phyloP scores from a whole-genome alignment of 2,888 invertebrate species.

The Yponomeuta cagnagella region DNA sequence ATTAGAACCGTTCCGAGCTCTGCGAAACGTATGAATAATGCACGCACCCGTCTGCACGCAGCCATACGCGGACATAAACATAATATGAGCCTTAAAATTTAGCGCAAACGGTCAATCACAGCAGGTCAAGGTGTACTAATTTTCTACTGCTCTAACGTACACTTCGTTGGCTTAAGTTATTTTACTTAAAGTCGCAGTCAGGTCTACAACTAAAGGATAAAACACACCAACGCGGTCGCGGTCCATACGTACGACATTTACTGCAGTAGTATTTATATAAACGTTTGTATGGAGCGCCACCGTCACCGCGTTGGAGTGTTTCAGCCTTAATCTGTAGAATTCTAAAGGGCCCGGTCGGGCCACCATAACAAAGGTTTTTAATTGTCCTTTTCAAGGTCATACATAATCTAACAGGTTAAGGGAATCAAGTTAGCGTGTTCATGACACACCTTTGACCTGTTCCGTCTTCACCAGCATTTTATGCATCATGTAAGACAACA shows the following conservation, averaged over 20 bases:
- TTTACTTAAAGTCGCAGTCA: neutral
- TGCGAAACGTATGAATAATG: slow-evolving; percentile 1
- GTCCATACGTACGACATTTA: too few relatives aligned
- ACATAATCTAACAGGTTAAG: neutral
- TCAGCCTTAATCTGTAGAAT: too few relatives aligned
- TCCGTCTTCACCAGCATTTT: too few relatives aligned
- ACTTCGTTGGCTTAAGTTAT: neutral
- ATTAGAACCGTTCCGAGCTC: slow-evolving; percentile 20
- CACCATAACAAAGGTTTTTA: too few relatives aligned
- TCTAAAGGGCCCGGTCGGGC: too few relatives aligned
- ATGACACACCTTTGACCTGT: neutral
- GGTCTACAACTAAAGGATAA: neutral
- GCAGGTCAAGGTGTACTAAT: slow-evolving; percentile 10
- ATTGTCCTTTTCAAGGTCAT: too few relatives aligned
- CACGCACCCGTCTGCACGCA: neutral
- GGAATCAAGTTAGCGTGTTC: neutral
- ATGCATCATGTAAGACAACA: too few relatives aligned
- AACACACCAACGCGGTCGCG: too few relatives aligned
- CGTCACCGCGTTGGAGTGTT: too few relatives aligned
- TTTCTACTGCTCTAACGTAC: neutral
- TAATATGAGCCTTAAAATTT: neutral
- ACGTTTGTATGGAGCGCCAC: too few relatives aligned
- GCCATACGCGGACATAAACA: neutral
- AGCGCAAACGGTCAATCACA: neutral
- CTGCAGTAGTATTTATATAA: too few relatives aligned